Percentiles rank a stretch among this genome's conserved stretches.
phyloP scores from a whole-genome alignment of 2,113 vertebrate genomes.

The Platichthys flesus region DNA sequence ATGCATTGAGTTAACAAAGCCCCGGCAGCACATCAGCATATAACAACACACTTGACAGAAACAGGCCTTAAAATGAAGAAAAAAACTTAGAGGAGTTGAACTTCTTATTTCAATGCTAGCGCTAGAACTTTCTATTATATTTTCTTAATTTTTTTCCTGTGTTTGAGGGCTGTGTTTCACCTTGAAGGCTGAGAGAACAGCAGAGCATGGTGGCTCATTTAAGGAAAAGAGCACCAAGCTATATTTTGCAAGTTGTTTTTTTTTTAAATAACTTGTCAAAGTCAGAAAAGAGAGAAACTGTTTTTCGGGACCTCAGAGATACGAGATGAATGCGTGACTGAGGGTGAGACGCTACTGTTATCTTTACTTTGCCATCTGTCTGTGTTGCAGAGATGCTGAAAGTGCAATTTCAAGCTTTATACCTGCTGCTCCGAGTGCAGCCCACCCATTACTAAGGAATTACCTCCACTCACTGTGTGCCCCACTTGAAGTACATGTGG shows the following conservation, averaged over 20 bases:
- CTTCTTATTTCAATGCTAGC: slow-evolving; percentile 30
- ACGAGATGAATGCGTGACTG: background rate
- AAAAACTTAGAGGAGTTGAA: slow-evolving; percentile 19
- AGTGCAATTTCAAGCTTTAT: slow-evolving; percentile 54
- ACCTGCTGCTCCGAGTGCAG: slow-evolving; percentile 34
- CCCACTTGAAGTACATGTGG: slow-evolving; percentile 36
- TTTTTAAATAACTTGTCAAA: slow-evolving; percentile 2
- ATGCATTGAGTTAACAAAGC: no score
- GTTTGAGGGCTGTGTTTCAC: slow-evolving; percentile 70
- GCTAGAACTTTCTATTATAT: slow-evolving; percentile 37
- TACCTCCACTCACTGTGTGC: slow-evolving; percentile 25
- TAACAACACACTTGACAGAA: slow-evolving; percentile 54
- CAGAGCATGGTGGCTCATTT: slow-evolving; percentile 31
- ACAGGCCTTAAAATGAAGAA: slow-evolving; percentile 59
- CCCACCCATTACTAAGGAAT: slow-evolving; percentile 26
- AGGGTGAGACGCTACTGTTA: slow-evolving; percentile 20
- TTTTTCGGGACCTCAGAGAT: slow-evolving; percentile 1
- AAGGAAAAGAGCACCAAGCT: slow-evolving; percentile 43
- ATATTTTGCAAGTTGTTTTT: slow-evolving; percentile 30
- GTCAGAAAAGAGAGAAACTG: background rate
- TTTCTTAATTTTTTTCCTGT: slow-evolving; percentile 26
- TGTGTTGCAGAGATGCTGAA: slow-evolving; percentile 35
- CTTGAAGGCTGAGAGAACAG: slow-evolving; percentile 63
- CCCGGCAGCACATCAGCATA: slow-evolving; percentile 25
- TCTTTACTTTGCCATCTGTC: slow-evolving; percentile 59